Evolutionary conservation across 2,113 vertebrate species (phyloP).

Genomic region (Leptobrachium ailaonicum): DNA sequence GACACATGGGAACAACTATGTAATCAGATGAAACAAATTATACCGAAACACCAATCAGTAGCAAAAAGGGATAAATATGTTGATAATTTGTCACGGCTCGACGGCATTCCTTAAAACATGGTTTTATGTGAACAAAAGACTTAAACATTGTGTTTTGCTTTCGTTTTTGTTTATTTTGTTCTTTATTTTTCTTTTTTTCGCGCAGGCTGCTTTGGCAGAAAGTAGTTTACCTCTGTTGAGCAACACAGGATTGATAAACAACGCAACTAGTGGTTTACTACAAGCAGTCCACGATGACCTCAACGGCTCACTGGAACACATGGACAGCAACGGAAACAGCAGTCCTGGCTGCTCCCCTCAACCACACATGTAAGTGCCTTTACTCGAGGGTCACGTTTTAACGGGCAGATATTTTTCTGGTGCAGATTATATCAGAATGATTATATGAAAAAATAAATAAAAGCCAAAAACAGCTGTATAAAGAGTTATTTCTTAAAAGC

Average conservation of each 20-base stretch:
- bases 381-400: not conserved
- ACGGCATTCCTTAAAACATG: too few relatives aligned
- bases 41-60: conserved; percentile 73
- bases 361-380: conserved; percentile 88
- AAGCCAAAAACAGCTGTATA: too few relatives aligned
- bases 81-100: too few relatives aligned
- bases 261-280: conserved; percentile 86
- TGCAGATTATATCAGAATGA: too few relatives aligned
- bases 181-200: conserved; percentile 46
- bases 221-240: conserved; percentile 95
- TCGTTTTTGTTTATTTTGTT: conserved; percentile 18
- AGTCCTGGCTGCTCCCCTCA: conserved; percentile 95
- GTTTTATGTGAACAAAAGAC: not conserved
- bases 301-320: conserved; percentile 92
- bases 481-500: too few relatives aligned
- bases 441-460: too few relatives aligned
- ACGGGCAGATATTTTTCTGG: too few relatives aligned
- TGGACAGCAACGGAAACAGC: conserved; percentile 96
- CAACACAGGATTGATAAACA: conserved; percentile 90
- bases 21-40: too few relatives aligned
- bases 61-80: conserved; percentile 70
- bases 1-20: too few relatives aligned
- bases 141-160: too few relatives aligned
- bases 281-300: conserved; percentile 90
- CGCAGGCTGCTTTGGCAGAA: conserved; percentile 93